A percentile compares a stretch with the other conserved stretches of the same genome.
Conservation (phyloP, 2,888 invertebrate genomes). For the Pediacus dermestoides region DNA sequence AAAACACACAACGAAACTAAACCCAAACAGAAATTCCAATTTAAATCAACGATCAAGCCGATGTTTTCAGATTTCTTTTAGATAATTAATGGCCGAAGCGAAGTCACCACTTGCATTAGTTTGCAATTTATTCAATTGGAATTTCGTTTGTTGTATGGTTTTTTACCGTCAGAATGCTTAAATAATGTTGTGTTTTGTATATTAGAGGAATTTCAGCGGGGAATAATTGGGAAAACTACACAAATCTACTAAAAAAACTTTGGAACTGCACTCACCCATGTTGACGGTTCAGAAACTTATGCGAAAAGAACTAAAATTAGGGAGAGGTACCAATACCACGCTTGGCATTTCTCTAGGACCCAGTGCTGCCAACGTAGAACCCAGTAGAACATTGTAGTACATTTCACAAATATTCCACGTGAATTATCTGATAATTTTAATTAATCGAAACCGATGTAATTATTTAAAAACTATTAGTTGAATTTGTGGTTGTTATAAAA, state of each 20-base stretch:
- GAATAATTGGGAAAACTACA: too few relatives aligned
- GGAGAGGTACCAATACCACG: slow-evolving; percentile 7
- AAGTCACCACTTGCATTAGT: background rate
- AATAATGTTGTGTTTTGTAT: too few relatives aligned
- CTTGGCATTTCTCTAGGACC: background rate
- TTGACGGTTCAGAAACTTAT: slow-evolving; percentile 39
- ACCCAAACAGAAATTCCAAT: too few relatives aligned
- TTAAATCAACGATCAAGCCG: too few relatives aligned
- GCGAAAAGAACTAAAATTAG: slow-evolving; percentile 33
- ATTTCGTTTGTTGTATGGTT: slow-evolving; percentile 1
- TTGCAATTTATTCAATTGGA: background rate
- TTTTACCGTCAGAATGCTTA: too few relatives aligned
- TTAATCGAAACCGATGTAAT: too few relatives aligned
- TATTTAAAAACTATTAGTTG: too few relatives aligned
- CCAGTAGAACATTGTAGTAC: background rate
- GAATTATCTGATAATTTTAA: too few relatives aligned
- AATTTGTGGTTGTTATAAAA: background rate
- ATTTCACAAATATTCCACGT: too few relatives aligned
- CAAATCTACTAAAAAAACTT: slow-evolving; percentile 22
- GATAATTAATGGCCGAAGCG: too few relatives aligned
- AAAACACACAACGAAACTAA: too few relatives aligned
- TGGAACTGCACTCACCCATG: slow-evolving; percentile 45
- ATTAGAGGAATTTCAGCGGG: too few relatives aligned
- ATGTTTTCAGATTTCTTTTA: background rate
- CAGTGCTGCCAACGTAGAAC: slow-evolving; percentile 12